A percentile compares a stretch with the other conserved stretches of the same genome.
These are phyloP conservation scores for Pseudonaja textilis DNA, from an alignment of 2,113 vertebrate species.

Conservation along the genomic window DNA sequence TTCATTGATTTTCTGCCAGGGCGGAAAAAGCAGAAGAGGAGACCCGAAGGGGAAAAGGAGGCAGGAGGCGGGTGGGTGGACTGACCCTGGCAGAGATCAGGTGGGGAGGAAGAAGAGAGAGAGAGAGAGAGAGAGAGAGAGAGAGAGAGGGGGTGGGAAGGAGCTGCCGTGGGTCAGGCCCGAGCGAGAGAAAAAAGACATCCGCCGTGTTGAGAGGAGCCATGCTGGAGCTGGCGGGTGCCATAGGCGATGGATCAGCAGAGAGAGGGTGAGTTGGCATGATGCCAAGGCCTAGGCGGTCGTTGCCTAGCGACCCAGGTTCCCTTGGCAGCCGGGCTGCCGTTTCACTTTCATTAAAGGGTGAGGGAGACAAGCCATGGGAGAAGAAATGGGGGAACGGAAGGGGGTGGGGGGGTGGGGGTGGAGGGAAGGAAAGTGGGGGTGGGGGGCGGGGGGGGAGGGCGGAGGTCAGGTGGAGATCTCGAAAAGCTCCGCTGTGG, in stretches of 20 bases:
- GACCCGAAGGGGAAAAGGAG: neutral
- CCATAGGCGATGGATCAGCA: constrained; percentile 24
- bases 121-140: too few relatives aligned
- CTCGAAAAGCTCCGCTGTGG: neutral
- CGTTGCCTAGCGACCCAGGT: constrained; percentile 36
- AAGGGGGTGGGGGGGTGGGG: too few relatives aligned
- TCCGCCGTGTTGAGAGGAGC: neutral
- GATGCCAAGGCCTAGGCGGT: constrained; percentile 20
- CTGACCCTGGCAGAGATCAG: neutral
- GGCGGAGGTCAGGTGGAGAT: neutral
- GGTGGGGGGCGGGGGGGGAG: too few relatives aligned
- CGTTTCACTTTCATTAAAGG: constrained; percentile 34
- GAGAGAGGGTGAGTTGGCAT: constrained; percentile 30
- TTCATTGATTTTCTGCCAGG: neutral
- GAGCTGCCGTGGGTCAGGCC: constrained; percentile 2
- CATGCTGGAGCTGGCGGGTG: constrained; percentile 27
- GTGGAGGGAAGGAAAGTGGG: neutral
- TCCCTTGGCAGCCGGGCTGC: constrained; percentile 31
- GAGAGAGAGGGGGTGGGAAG: too few relatives aligned
- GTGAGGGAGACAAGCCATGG: constrained; percentile 11
- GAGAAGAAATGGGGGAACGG: neutral
- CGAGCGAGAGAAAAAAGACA: neutral
- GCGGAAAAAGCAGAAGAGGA: neutral
- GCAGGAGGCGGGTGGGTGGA: neutral
- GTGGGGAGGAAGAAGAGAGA: neutral